Conservation (phyloP, 2,888 invertebrate species). For the Xiphydria camelus region DNA sequence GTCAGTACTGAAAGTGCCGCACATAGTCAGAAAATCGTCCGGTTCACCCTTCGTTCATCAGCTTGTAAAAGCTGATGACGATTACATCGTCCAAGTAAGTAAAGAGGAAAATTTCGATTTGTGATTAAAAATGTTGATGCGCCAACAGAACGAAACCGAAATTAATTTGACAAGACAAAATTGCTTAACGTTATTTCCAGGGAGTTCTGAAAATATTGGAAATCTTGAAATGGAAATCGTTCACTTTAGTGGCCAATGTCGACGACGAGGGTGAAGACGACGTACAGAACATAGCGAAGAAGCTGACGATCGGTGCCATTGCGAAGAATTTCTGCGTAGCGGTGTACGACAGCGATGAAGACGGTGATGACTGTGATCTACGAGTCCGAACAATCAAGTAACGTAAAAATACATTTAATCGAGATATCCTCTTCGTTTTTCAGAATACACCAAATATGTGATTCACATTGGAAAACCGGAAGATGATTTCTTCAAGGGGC, state of each 20-base stretch:
- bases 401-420: not conserved
- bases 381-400: not conserved
- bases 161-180: too few relatives aligned
- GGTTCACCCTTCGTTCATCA: slow-evolving; percentile 45
- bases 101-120: not conserved
- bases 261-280: slow-evolving; percentile 43
- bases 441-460: slow-evolving; percentile 43
- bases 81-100: slow-evolving; percentile 42
- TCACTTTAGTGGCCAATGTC: slow-evolving; percentile 39
- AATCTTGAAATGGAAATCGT: slow-evolving; percentile 50
- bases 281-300: slow-evolving; percentile 46
- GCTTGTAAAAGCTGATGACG: slow-evolving; percentile 43
- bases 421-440: not conserved
- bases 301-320: slow-evolving; percentile 43
- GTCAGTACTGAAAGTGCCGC: slow-evolving; percentile 51
- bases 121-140: not conserved
- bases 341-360: slow-evolving; percentile 39
- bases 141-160: too few relatives aligned
- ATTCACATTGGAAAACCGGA: slow-evolving; percentile 46
- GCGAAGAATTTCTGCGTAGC: slow-evolving; percentile 43
- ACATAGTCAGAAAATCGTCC: slow-evolving; percentile 43
- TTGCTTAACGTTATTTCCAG: slow-evolving; percentile 23
- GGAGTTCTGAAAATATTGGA: slow-evolving; percentile 44
- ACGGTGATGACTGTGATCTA: slow-evolving; percentile 23
- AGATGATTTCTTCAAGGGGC: slow-evolving; percentile 33